Conservation (phyloP, 2,797 vertebrate genomes). For the Alosa sapidissima region DNA sequence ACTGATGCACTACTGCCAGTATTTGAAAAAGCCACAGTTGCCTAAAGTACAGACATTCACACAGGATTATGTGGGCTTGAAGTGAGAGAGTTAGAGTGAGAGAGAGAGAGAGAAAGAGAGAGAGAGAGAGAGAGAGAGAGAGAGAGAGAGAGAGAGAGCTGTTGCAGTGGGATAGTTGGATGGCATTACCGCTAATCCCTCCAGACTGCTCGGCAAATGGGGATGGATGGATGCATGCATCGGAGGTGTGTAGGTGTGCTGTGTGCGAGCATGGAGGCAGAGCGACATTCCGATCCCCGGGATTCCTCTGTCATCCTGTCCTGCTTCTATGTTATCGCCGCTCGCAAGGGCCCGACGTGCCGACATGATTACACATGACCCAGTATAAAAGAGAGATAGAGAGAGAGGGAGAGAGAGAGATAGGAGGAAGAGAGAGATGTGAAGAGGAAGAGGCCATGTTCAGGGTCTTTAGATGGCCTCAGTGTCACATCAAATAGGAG, state of each 20-base stretch:
- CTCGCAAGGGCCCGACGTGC: conserved; percentile 38
- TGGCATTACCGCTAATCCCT: conserved; percentile 51
- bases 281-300: conserved; percentile 30
- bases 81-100: background rate
- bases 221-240: conserved; percentile 40
- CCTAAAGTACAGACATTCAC: conserved; percentile 48
- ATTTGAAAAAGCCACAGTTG: conserved; percentile 47
- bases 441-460: background rate
- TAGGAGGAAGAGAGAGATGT: background rate
- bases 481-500: background rate
- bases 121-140: background rate
- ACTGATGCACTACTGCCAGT: conserved; percentile 41
- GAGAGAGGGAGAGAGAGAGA: background rate
- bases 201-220: conserved; percentile 39
- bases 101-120: background rate
- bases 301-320: conserved; percentile 34
- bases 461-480: background rate
- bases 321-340: conserved; percentile 41
- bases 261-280: conserved; percentile 39
- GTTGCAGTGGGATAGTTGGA: conserved; percentile 30
- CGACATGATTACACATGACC: conserved; percentile 41
- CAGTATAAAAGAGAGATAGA: conserved; percentile 1
- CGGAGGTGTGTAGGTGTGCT: conserved; percentile 36
- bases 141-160: background rate
- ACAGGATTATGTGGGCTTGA: conserved; percentile 47